Evolutionary conservation across 2,113 vertebrate genomes (phyloP).

Genomic region (Pedetes capensis): DNA sequence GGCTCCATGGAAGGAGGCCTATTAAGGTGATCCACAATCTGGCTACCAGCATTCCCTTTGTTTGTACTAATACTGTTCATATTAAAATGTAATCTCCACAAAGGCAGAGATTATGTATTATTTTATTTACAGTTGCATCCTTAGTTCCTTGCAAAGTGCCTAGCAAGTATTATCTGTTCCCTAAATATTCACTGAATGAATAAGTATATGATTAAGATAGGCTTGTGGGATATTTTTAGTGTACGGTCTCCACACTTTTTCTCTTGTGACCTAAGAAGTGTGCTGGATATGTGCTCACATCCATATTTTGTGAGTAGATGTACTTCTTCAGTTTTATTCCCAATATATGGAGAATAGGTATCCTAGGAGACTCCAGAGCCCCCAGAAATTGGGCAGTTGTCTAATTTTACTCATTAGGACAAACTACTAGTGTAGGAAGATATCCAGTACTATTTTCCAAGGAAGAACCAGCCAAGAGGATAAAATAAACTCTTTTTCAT

Average conservation of each 20-base stretch:
- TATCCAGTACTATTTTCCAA: not conserved
- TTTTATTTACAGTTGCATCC: not conserved
- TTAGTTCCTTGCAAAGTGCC: constrained; percentile 45
- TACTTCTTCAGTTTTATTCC: not conserved
- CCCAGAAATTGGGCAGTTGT: not conserved
- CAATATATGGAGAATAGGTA: not conserved
- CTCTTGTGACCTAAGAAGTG: constrained; percentile 12
- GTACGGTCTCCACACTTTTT: not conserved
- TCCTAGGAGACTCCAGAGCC: not conserved
- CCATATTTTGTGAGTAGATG: not conserved
- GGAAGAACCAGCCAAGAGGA: not conserved
- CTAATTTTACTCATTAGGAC: not conserved
- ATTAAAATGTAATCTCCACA: not conserved
- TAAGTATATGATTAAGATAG: not conserved
- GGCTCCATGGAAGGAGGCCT: not conserved
- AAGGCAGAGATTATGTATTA: not conserved
- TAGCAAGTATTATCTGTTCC: not conserved
- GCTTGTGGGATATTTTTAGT: not conserved
- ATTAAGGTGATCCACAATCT: not conserved
- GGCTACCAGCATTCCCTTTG: not conserved
- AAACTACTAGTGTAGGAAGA: not conserved
- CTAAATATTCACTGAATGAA: constrained; percentile 5
- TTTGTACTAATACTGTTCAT: not conserved
- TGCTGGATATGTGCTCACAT: not conserved
- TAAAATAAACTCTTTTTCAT: not conserved